Evolutionary conservation across 2,888 invertebrate species (phyloP), one percentile per base, ranked within the genome.

Genomic region (Trachelus iudaicus): DNA sequence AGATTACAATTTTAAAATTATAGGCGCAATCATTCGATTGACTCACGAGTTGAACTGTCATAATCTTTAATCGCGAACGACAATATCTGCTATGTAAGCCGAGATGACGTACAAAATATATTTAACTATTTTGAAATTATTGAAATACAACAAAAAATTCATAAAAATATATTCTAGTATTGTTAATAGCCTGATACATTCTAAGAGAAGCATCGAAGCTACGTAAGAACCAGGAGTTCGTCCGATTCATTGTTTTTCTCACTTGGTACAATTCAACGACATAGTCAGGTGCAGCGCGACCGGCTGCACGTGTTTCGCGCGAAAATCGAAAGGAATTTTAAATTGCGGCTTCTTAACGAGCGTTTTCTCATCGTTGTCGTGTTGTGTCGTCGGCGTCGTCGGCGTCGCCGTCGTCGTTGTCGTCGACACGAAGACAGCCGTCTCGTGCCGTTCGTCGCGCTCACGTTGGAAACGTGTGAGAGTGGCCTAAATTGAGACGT

Each of bases 401-500:
- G 37, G 13, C 37, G 37, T 13, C 12, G 37, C 1, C 37, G 15
- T 23, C 40, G 40, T 40, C 40, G 13, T 15, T 77, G 79, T 77
- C 68, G 75, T 30, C 71, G 31, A 56, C 34, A 40, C 80, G 83
- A 81, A 82, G 83, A 83, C 84, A 85, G 83, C 82, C 82, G 81
- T 81, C 81, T 80, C 74, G 77, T 75, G 71, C 74, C 74, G 23
- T 74, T 37, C 15, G n/a, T 37, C 34, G 35, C 74, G 74, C 34
- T 33, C 78, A 34, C 37, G 73, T 69, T 76, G 74, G 80, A 79
- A 81, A 81, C 79, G 79, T 78, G 78, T 37, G 79, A 76, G 78
- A 33, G 33, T 75, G 76, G 83, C 86, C 86, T 87, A 88, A 88
- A 88, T 88, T 87, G 86, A 87, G 88, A 87, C 86, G 83, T 83